Percentiles rank a stretch among this genome's conserved stretches.
These are phyloP conservation scores for Loris lydekkerianus DNA, from an alignment of 2,797 vertebrate species.

Conservation along the genomic window DNA sequence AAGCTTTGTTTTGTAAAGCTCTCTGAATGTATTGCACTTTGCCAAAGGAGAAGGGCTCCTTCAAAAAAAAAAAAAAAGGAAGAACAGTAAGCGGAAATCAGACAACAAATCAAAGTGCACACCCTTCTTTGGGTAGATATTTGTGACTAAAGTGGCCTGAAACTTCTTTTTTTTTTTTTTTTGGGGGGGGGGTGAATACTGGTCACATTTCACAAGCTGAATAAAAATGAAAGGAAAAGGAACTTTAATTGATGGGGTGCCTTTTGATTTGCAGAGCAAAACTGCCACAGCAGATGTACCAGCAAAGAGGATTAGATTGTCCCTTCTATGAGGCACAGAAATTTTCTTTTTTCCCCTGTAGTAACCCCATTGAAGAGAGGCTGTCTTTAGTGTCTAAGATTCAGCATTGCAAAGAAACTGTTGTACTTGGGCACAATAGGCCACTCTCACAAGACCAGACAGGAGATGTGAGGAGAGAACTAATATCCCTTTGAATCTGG, in stretches of 20 bases:
- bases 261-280: constrained; percentile 95
- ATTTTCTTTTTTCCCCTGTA: constrained; percentile 90
- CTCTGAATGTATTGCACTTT: constrained; percentile 89
- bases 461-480: constrained; percentile 93
- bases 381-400: constrained; percentile 93
- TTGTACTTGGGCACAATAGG: constrained; percentile 93
- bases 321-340: constrained; percentile 91
- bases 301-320: constrained; percentile 96
- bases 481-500: constrained; percentile 90
- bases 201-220: constrained; percentile 92
- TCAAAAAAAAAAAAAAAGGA: constrained; percentile 73
- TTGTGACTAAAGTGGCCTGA: constrained; percentile 86
- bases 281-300: constrained; percentile 93
- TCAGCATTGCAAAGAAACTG: constrained; percentile 91
- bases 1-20: constrained; percentile 92
- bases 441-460: constrained; percentile 91
- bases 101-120: constrained; percentile 87
- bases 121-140: constrained; percentile 86
- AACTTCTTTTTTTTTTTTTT: constrained; percentile 73
- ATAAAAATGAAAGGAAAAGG: constrained; percentile 93
- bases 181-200: constrained; percentile 83
- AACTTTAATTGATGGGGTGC: constrained; percentile 92
- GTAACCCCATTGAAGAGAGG: constrained; percentile 92
- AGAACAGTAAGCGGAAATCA: constrained; percentile 86
- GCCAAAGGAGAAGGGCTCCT: constrained; percentile 88